Evolutionary conservation across 2,113 vertebrate species (phyloP).

Genomic region (Syngnathoides biaculeatus): DNA sequence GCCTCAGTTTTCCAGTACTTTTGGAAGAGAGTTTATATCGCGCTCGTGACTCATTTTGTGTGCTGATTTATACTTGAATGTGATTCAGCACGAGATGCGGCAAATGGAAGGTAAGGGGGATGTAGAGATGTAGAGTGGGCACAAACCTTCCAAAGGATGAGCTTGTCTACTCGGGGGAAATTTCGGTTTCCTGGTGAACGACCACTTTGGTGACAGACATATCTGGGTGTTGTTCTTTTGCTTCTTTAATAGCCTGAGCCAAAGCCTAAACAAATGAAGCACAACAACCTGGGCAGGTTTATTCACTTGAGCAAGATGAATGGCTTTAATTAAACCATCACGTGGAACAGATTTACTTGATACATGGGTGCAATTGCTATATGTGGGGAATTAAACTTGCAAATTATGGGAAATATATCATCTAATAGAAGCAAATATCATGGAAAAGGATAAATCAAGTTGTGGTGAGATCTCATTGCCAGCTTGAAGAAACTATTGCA

Average conservation of each 20-base stretch:
- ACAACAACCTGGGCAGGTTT: neutral
- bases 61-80: neutral
- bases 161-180: slow-evolving; percentile 80
- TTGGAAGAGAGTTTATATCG: neutral
- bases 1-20: neutral
- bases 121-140: neutral
- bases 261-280: slow-evolving; percentile 76
- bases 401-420: neutral
- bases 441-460: neutral
- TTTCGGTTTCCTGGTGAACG: slow-evolving; percentile 96
- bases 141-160: slow-evolving; percentile 41
- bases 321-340: slow-evolving; percentile 5
- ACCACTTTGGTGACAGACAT: slow-evolving; percentile 99
- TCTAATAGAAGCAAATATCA: neutral
- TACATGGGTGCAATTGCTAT: neutral
- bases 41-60: neutral
- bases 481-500: slow-evolving; percentile 13
- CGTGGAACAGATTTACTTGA: slow-evolving; percentile 1
- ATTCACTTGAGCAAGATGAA: neutral
- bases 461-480: neutral
- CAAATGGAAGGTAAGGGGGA: neutral
- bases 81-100: neutral
- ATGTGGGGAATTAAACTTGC: neutral
- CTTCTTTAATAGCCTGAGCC: slow-evolving; percentile 93
- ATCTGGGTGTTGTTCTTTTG: slow-evolving; percentile 95